Percentiles rank a stretch among this genome's conserved stretches.
phyloP scores from a whole-genome alignment of 23 tunicate species.

The Clavelina lepadiformis region DNA sequence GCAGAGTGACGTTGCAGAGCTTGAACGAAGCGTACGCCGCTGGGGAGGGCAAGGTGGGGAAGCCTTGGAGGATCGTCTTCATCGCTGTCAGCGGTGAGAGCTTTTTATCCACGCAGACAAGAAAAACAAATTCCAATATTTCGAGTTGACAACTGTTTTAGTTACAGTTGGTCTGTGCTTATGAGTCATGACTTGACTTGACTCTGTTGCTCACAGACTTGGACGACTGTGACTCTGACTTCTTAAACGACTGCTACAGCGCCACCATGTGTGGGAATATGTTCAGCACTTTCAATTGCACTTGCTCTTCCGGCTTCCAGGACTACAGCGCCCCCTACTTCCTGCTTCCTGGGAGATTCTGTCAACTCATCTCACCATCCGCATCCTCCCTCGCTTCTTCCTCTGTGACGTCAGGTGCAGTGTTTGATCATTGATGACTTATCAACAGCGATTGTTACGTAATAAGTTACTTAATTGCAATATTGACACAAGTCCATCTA shows the following conservation, averaged over 20 bases:
- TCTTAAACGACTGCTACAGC: slow-evolving; percentile 38
- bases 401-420: not conserved
- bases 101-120: too few species aligned
- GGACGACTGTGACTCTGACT: slow-evolving; percentile 38
- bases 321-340: slow-evolving; percentile 30
- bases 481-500: too few species aligned
- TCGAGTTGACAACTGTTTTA: too few species aligned
- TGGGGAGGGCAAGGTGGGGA: slow-evolving; percentile 3
- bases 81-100: slow-evolving; percentile 1
- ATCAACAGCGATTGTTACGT: too few species aligned
- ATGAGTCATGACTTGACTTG: not conserved
- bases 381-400: not conserved
- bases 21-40: not conserved
- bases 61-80: not conserved
- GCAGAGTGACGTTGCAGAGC: not conserved
- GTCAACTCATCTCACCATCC: slow-evolving; percentile 10
- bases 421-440: not conserved
- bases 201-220: slow-evolving; percentile 18
- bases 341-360: slow-evolving; percentile 49
- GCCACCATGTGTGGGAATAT: slow-evolving; percentile 26
- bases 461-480: too few species aligned
- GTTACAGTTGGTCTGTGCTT: not conserved
- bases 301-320: slow-evolving; percentile 24
- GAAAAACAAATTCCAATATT: too few species aligned
- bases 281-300: slow-evolving; percentile 30